Evolutionary conservation across 2,797 vertebrate species (phyloP), one percentile per base, ranked within the genome.

Genomic region (Buceros bicornis): DNA sequence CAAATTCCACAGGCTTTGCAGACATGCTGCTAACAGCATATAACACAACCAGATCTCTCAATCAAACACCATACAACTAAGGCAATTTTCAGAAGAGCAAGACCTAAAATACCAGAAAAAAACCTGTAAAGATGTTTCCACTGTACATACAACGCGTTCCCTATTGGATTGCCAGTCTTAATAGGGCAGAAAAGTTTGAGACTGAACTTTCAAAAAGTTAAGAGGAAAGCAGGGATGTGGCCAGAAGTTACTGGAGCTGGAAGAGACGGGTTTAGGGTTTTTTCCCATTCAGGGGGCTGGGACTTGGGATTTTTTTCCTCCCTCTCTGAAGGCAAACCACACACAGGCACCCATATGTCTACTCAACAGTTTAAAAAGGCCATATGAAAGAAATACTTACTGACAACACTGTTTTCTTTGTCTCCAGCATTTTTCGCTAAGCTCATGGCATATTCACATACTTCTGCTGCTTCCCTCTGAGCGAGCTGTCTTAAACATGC

Each of bases 361-460:
- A 40, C 37, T 40, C 37, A 40, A 40, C 37, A 40, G 37, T 40
- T 40, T 10, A 40, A 40, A 92, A 83, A 65, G 40, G 54, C 42
- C 16, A 40, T 6, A 4, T 18, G 45, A 47, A 89, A 82, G 57
- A 20, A 65, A 60, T 64, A 99, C 99, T 96, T 97, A 99, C 99
- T 99, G 94, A 99, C 97, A 24, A 97, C 89, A 28, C 96, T 90
- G 95, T 42, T 98, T 92, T 99, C 99, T 96, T 99, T 99, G 92
- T 99, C 99, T 16, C 99, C 99, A 6, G 98, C 95, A 60, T 97
- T 99, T 95, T 98, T 99, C 3, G 99, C 99, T 18, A 99, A 98
- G 92, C 98, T 99, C 99, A 99, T 99, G 95, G 99, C 99, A 20
- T 99, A 99, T 97, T 99, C 99, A 60, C 99, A 99, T 5, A 99